Percentiles rank a stretch among this genome's conserved stretches.
Conservation (phyloP, 2,113 vertebrate genomes). For the Lasiurus borealis region DNA sequence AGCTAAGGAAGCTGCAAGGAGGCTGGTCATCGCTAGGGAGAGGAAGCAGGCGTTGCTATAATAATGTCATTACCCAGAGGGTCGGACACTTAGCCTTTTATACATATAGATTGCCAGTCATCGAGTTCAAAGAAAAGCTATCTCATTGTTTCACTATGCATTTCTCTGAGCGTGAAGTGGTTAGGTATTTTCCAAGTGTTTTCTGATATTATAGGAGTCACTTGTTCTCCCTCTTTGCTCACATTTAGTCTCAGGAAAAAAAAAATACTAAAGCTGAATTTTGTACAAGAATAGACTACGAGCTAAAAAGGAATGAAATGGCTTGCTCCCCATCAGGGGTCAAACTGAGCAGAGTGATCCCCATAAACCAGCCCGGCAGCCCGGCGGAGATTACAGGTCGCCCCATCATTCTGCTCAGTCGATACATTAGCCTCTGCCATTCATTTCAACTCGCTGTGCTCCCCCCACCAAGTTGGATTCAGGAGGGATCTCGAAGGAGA, state of each 20-base stretch:
- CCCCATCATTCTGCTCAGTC: background rate
- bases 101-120: background rate
- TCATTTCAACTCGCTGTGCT: background rate
- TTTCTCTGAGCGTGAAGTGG: background rate
- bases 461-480: background rate
- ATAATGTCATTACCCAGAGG: no score
- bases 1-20: no score
- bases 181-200: background rate
- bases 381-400: background rate
- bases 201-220: background rate
- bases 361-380: fast-evolving
- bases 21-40: no score
- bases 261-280: background rate
- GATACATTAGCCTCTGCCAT: background rate
- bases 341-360: fast-evolving
- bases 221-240: background rate
- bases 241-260: background rate
- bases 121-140: background rate
- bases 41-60: no score
- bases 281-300: background rate
- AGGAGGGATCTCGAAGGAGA: background rate
- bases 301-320: background rate
- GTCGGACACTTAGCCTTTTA: no score
- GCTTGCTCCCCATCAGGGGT: background rate
- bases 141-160: background rate